These are phyloP conservation scores for Ornithoptera priamus DNA, from an alignment of 2,888 invertebrate species.

Conservation along the genomic window DNA sequence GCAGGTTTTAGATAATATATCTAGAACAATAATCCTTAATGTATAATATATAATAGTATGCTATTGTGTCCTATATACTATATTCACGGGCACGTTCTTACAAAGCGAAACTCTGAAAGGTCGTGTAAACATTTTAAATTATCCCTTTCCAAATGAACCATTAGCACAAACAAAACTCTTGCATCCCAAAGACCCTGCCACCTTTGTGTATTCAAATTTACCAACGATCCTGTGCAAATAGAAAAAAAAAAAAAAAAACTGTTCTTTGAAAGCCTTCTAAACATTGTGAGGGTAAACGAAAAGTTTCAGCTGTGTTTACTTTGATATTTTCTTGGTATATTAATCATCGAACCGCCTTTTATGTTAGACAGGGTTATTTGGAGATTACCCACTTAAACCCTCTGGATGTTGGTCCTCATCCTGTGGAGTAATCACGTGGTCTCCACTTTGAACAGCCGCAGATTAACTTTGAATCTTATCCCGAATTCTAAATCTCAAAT, in stretches of 20 bases:
- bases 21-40: no score
- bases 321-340: background rate
- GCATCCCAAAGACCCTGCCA: slow-evolving; percentile 6
- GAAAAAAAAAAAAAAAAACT: background rate
- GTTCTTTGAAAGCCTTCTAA: background rate
- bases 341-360: no score
- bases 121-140: slow-evolving; percentile 1
- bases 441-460: no score
- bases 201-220: slow-evolving; percentile 10
- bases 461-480: no score
- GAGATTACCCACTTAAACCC: no score
- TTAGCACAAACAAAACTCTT: background rate
- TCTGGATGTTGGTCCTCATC: no score
- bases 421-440: no score
- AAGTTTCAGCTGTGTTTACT: background rate
- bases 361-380: no score
- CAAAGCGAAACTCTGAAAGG: slow-evolving; percentile 1
- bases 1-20: no score
- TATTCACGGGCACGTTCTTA: background rate
- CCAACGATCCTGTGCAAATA: slow-evolving; percentile 26
- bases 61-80: background rate
- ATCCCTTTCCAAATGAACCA: background rate
- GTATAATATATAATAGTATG: background rate
- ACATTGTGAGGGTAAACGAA: background rate
- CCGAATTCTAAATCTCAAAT: no score